phyloP scores from a whole-genome alignment of 2,797 vertebrate species.

The Emydoidea blandingii region DNA sequence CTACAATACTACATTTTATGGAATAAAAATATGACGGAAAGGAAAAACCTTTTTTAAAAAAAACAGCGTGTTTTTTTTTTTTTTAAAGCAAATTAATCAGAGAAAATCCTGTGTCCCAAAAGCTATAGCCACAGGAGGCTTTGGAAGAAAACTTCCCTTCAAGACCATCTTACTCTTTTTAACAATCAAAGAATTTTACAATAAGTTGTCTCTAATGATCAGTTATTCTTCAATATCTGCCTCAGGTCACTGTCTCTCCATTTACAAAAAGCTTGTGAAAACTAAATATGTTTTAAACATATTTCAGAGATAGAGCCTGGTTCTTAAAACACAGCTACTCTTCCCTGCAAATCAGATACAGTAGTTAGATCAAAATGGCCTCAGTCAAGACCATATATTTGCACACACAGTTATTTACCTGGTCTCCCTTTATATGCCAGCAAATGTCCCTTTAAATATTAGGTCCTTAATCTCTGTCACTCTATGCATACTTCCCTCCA shows the following conservation, averaged over 20 bases:
- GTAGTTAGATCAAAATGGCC: neutral
- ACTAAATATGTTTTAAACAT: neutral
- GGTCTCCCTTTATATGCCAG: neutral
- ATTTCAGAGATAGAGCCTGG: neutral
- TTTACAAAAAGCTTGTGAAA: neutral
- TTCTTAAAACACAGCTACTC: neutral
- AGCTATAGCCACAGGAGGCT: neutral
- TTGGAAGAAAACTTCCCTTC: neutral
- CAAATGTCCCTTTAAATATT: neutral
- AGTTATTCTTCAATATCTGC: neutral
- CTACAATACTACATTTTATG: neutral
- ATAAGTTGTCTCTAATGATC: neutral
- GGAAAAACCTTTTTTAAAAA: neutral
- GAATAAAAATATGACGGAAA: neutral
- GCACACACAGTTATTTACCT: neutral
- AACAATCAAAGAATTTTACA: neutral
- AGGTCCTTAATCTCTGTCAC: neutral
- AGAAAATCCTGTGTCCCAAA: neutral
- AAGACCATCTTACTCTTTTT: neutral
- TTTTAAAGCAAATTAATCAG: neutral
- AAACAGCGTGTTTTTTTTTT: no score
- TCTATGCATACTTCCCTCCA: neutral
- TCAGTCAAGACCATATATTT: neutral
- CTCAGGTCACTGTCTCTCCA: neutral
- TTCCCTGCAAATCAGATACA: neutral